Evolutionary conservation across 2,797 vertebrate species (phyloP).

Genomic region (Esox masquinongy): DNA sequence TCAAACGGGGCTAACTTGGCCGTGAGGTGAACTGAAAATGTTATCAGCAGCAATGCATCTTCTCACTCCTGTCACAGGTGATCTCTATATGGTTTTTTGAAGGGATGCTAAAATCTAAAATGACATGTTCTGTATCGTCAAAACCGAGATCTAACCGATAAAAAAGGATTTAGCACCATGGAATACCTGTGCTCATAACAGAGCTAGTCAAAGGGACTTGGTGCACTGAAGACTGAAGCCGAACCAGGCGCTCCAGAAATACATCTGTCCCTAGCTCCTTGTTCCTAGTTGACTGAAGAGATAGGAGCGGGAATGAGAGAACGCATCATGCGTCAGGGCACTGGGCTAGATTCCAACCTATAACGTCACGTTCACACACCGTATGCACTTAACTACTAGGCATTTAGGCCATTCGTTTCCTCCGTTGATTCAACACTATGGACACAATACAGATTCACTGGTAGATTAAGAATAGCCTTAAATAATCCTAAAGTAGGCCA

Average conservation of each 20-base stretch:
- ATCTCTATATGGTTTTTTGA: background rate
- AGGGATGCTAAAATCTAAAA: background rate
- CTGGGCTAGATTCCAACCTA: background rate
- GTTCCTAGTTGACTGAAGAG: slow-evolving; percentile 25
- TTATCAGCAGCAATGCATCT: background rate
- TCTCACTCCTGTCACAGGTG: background rate
- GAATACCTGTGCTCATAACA: slow-evolving; percentile 31
- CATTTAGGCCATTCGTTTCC: background rate
- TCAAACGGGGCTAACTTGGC: background rate
- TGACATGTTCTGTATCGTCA: slow-evolving; percentile 22
- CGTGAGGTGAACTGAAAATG: slow-evolving; percentile 9
- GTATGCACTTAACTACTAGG: background rate
- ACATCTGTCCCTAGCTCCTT: slow-evolving; percentile 8
- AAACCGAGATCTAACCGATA: slow-evolving; percentile 29
- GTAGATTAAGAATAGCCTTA: slow-evolving; percentile 24
- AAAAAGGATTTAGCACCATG: slow-evolving; percentile 38
- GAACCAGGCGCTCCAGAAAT: slow-evolving; percentile 24
- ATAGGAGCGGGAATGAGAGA: background rate
- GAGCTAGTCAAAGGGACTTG: slow-evolving; percentile 45
- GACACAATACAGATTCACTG: slow-evolving; percentile 27
- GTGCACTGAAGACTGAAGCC: slow-evolving; percentile 35
- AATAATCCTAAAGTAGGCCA: slow-evolving; percentile 17
- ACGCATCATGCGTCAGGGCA: no score
- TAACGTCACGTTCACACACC: background rate
- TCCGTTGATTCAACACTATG: background rate